Percentiles rank a stretch among this genome's conserved stretches.
Evolutionary conservation across 2,888 invertebrate species (phyloP).

Genomic region (Sarcophaga rosellei): DNA sequence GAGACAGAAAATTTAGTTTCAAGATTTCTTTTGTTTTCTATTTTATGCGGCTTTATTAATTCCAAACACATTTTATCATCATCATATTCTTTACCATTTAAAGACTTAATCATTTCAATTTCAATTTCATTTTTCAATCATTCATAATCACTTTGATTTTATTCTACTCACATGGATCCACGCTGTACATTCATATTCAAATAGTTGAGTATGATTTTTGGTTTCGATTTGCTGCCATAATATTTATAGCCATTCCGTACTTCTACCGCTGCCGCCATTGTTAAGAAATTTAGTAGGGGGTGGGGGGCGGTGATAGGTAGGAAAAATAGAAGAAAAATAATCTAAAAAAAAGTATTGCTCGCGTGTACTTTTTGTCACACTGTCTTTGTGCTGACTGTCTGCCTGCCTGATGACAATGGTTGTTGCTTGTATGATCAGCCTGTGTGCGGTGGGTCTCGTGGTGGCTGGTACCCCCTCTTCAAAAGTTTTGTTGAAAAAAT

Average conservation of each 20-base stretch:
- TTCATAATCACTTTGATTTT: constrained; percentile 60
- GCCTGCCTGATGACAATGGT: constrained; percentile 11
- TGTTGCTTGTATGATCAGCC: constrained; percentile 4
- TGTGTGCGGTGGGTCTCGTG: not conserved
- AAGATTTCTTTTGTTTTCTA: constrained; percentile 1
- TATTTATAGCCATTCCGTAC: constrained; percentile 86
- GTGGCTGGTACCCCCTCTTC: not conserved
- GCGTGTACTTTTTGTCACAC: constrained; percentile 30
- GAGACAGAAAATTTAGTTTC: not conserved
- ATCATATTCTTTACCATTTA: constrained; percentile 40
- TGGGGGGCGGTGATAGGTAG: too few relatives aligned
- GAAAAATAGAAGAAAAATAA: too few relatives aligned
- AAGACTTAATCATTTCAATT: constrained; percentile 41
- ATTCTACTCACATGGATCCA: constrained; percentile 88
- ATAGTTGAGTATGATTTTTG: constrained; percentile 85
- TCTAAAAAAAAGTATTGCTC: constrained; percentile 4
- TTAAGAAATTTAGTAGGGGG: constrained; percentile 40
- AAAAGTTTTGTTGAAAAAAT: not conserved
- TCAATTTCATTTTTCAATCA: constrained; percentile 29
- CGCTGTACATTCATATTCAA: constrained; percentile 88
- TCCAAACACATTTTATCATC: constrained; percentile 42
- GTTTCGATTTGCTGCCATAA: constrained; percentile 84
- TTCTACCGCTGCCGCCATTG: constrained; percentile 85
- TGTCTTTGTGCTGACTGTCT: constrained; percentile 7
- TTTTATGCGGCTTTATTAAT: constrained; percentile 43